These are phyloP conservation scores for Triplophysa dalaica DNA, from an alignment of 2,113 vertebrate species.

Conservation along the genomic window DNA sequence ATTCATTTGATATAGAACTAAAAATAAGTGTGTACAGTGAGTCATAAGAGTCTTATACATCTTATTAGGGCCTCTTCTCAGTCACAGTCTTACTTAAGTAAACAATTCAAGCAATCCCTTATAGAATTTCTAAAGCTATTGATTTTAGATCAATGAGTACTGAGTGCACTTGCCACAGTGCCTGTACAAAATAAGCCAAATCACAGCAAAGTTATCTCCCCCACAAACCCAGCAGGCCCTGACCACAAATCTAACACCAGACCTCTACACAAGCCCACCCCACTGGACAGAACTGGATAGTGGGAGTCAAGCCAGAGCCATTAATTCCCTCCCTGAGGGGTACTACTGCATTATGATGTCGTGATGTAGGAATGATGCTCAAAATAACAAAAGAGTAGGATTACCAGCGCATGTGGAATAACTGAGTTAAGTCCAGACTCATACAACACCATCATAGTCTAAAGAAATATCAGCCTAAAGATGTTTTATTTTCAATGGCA, in stretches of 20 bases:
- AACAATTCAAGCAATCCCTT: too few relatives aligned
- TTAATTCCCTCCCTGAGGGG: constrained; percentile 60
- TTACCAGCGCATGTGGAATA: background rate
- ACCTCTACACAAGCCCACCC: constrained; percentile 53
- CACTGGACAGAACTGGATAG: constrained; percentile 67
- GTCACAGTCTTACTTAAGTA: background rate
- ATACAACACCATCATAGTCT: background rate
- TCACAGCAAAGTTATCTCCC: too few relatives aligned
- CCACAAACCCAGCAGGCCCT: too few relatives aligned
- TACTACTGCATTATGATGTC: constrained; percentile 53
- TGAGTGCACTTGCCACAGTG: background rate
- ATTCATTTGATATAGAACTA: background rate
- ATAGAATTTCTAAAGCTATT: too few relatives aligned
- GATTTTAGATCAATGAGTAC: too few relatives aligned
- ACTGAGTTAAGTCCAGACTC: background rate
- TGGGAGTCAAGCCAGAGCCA: constrained; percentile 65
- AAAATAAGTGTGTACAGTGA: background rate
- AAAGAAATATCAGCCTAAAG: too few relatives aligned
- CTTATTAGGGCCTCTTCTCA: background rate
- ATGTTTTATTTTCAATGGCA: too few relatives aligned
- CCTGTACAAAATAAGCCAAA: constrained; percentile 9
- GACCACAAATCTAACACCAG: background rate
- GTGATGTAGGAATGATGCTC: too few relatives aligned
- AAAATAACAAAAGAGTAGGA: too few relatives aligned
- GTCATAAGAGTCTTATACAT: constrained; percentile 12